Conservation (phyloP, 37 sponge, comb jelly and placozoan genomes). For the Bolinopsis microptera region DNA sequence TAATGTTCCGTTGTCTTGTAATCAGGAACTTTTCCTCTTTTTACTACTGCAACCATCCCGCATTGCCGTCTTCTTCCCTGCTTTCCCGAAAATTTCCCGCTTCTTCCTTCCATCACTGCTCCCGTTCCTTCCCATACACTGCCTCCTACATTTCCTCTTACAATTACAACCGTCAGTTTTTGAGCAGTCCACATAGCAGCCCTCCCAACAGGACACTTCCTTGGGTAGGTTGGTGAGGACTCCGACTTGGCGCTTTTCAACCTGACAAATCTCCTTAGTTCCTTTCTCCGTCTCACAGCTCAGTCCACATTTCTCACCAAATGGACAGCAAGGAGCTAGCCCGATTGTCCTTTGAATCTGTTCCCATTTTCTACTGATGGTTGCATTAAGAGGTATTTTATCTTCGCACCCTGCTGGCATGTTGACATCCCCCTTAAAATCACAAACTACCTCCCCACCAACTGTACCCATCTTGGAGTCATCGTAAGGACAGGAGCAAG, state of each 20-base stretch:
- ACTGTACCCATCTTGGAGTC: background rate
- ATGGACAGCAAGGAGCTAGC: background rate
- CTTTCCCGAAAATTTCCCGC: background rate
- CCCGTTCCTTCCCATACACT: background rate
- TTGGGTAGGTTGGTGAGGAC: background rate
- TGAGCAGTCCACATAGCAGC: background rate
- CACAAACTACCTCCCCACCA: background rate
- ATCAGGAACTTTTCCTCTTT: background rate
- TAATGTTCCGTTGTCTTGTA: background rate
- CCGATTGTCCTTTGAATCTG: background rate
- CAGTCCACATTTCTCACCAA: background rate
- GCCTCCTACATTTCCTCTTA: constrained; percentile 21
- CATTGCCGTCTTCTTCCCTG: background rate
- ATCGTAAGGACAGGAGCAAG: background rate
- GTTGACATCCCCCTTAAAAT: background rate
- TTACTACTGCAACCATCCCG: background rate
- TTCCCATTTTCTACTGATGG: background rate
- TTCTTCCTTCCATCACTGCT: background rate
- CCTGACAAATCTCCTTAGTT: background rate
- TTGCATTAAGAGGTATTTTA: background rate
- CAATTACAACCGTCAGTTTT: background rate
- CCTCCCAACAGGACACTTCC: constrained; percentile 24
- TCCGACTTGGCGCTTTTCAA: background rate
- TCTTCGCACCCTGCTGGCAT: background rate
- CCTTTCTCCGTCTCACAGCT: background rate